phyloP scores from a whole-genome alignment of 2,797 vertebrate genomes.

The Bufotes viridis region DNA sequence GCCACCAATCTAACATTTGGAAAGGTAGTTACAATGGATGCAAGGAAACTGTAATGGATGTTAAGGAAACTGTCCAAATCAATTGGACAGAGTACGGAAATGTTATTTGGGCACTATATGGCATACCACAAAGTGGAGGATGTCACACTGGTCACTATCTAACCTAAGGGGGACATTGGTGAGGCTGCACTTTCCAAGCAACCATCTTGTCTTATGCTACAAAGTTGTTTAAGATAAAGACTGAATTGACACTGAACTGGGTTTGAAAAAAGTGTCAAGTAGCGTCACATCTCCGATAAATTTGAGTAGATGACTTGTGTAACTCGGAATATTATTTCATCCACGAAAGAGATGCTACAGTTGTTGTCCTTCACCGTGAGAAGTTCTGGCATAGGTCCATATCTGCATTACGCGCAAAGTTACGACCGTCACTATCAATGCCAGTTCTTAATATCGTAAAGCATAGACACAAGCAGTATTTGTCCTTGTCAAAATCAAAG shows the following conservation, averaged over 20 bases:
- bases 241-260: background rate
- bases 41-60: too few relatives aligned
- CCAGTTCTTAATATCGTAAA: background rate
- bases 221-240: background rate
- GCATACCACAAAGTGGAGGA: too few relatives aligned
- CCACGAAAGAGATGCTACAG: background rate
- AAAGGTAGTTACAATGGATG: too few relatives aligned
- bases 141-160: too few relatives aligned
- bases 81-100: too few relatives aligned
- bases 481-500: slow-evolving; percentile 22
- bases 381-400: background rate
- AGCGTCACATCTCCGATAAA: background rate
- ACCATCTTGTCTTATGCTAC: too few relatives aligned
- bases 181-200: too few relatives aligned
- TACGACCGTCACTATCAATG: background rate
- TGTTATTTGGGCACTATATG: too few relatives aligned
- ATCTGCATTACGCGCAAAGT: background rate
- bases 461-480: background rate
- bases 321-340: background rate
- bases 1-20: too few relatives aligned
- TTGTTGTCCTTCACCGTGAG: background rate
- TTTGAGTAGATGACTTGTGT: background rate
- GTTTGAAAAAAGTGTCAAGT: background rate
- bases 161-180: too few relatives aligned
- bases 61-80: too few relatives aligned